Percentiles rank a stretch among this genome's conserved stretches.
phyloP scores from a whole-genome alignment of 2,797 vertebrate genomes.

The Chiroxiphia lanceolata region DNA sequence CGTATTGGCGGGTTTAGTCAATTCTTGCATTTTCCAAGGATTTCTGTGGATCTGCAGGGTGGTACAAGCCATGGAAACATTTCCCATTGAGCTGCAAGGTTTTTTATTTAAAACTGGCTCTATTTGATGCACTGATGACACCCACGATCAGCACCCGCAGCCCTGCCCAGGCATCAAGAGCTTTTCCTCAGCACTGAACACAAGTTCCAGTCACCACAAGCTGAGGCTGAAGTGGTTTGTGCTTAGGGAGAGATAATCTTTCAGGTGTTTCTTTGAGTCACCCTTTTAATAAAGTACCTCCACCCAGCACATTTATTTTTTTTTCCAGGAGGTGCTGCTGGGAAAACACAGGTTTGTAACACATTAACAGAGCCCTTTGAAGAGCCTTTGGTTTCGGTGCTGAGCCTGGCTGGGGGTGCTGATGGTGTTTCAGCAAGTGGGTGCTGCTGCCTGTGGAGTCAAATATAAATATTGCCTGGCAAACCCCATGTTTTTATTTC shows the following conservation, averaged over 20 bases:
- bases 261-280: not conserved
- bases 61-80: accelerated
- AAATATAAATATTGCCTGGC: not conserved
- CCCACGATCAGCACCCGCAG: not conserved
- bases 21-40: accelerated
- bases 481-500: accelerated
- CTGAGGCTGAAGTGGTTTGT: not conserved
- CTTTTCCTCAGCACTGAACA: not conserved
- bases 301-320: not conserved
- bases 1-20: accelerated
- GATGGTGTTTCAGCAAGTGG: not conserved
- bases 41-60: not conserved
- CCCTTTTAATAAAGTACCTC: not conserved
- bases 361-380: not conserved
- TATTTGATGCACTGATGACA: accelerated
- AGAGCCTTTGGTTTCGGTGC: not conserved
- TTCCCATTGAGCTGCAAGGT: not conserved
- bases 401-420: not conserved
- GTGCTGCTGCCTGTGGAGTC: not conserved
- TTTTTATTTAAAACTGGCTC: accelerated
- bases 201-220: not conserved
- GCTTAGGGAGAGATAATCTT: not conserved
- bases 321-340: not conserved
- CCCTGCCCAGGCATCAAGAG: not conserved
- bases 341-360: not conserved